Conservation (phyloP, 2,797 vertebrate species). For the Petrocephalus sullivani region DNA sequence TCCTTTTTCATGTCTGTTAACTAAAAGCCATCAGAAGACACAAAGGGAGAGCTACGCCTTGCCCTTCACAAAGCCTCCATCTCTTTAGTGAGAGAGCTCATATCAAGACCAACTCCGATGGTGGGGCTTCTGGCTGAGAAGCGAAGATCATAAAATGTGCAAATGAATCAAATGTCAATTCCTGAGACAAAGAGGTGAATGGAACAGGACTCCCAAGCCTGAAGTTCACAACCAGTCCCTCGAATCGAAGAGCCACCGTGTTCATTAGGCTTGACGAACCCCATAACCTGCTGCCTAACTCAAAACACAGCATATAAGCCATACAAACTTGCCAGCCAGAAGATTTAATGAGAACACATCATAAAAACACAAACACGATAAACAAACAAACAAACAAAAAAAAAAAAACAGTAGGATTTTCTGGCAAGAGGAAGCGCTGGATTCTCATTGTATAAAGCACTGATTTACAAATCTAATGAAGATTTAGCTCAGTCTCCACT, state of each 20-base stretch:
- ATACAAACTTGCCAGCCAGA: background rate
- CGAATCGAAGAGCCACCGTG: background rate
- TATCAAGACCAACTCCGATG: background rate
- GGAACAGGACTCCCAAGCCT: background rate
- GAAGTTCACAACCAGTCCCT: background rate
- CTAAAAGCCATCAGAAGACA: background rate
- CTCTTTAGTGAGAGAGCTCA: constrained; percentile 8
- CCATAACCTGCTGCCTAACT: background rate
- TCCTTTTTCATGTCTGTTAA: constrained; percentile 3
- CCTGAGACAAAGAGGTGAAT: background rate
- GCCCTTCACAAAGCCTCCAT: background rate
- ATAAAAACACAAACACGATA: background rate
- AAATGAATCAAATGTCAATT: constrained; percentile 15
- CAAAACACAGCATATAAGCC: background rate
- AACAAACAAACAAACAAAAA: background rate
- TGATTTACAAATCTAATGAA: constrained; percentile 18
- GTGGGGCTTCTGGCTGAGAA: background rate
- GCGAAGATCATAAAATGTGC: background rate
- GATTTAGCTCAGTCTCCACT: constrained; percentile 17
- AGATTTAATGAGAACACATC: too few species aligned
- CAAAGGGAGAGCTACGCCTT: background rate
- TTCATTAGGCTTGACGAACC: background rate
- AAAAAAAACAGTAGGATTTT: background rate
- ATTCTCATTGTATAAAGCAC: constrained; percentile 16
- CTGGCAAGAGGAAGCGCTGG: background rate